Evolutionary conservation across 2,888 invertebrate species (phyloP), one percentile per base, ranked within the genome.

Genomic region (Exephanes ischioxanthus): DNA sequence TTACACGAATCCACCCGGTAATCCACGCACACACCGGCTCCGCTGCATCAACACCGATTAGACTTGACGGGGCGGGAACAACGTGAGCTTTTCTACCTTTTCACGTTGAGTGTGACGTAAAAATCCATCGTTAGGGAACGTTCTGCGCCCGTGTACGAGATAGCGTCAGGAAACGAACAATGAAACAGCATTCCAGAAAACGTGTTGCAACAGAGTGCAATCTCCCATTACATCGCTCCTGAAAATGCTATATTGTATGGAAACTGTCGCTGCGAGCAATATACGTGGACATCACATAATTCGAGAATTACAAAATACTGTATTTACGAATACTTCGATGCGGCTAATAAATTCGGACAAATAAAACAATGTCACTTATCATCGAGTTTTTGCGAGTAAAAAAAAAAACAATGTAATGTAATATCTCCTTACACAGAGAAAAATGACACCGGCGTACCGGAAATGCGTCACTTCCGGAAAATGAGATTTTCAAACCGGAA

Each of bases 21-120:
- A 76, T 37, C 48, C 26, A 37, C 41, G 70, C 37, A 30, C 51
- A 26, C 41, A 16, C 26, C n/a, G 22, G 37, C 9, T 45, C 16
- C 33, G 70, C 68, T 73, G 73, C 78, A 81, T 85, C 70, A 63
- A 73, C 68, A 61, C 61, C 75, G 75, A 80, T 84, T 76, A 84
- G 53, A 79, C 83, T 26, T 58, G 61, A n/a, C 26, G 53, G 45
- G 45, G 11, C 61, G 61, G 37, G 41, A 53, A 63, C 73, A 79
- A 45, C 75, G 67, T 61, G 77, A 26, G 51, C 76, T 48, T 72
- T 80, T 75, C 51, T 68, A 75, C 51, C 61, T 73, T 63, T 63
- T 80, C 16, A 26, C 45, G 22, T 45, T 61, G 58, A 63, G 55
- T 45, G 33, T 11, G 33, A 16, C 45, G 41, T 67, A 14, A 63